Evolutionary conservation across 2,888 invertebrate species (phyloP).

Genomic region (Heteromurus nitidus): DNA sequence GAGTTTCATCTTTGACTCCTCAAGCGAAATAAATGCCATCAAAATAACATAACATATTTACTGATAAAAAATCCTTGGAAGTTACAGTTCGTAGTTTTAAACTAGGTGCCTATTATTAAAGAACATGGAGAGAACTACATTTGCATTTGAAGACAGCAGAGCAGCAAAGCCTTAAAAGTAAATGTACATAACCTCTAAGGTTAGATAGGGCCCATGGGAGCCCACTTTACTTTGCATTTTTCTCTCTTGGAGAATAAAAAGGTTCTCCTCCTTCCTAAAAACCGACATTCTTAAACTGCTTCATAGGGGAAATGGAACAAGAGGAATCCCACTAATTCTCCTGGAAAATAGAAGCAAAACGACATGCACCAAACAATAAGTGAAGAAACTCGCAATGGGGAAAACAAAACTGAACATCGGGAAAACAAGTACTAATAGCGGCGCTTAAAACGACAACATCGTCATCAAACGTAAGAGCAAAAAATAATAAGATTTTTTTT

Average conservation of each 20-base stretch:
- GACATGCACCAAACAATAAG: constrained; percentile 8
- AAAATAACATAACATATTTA: no score
- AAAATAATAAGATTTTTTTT: constrained; percentile 8
- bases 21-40: no score
- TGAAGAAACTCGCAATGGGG: background rate
- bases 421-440: constrained; percentile 15
- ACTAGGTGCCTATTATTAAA: no score
- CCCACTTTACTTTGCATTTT: no score
- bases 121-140: no score
- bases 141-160: no score
- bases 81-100: no score
- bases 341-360: constrained; percentile 15
- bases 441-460: constrained; percentile 3
- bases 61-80: no score
- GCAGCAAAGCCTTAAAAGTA: constrained; percentile 5
- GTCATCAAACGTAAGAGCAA: constrained; percentile 2
- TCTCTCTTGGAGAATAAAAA: constrained; percentile 1
- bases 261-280: background rate
- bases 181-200: constrained; percentile 41
- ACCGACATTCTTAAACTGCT: background rate
- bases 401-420: constrained; percentile 39
- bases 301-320: background rate
- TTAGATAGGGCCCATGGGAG: constrained; percentile 43
- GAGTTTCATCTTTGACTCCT: no score
- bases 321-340: constrained; percentile 6